A percentile compares a stretch with the other conserved stretches of the same genome.
Evolutionary conservation across 2,888 invertebrate species (phyloP).

Genomic region (Mimachlamys varia): DNA sequence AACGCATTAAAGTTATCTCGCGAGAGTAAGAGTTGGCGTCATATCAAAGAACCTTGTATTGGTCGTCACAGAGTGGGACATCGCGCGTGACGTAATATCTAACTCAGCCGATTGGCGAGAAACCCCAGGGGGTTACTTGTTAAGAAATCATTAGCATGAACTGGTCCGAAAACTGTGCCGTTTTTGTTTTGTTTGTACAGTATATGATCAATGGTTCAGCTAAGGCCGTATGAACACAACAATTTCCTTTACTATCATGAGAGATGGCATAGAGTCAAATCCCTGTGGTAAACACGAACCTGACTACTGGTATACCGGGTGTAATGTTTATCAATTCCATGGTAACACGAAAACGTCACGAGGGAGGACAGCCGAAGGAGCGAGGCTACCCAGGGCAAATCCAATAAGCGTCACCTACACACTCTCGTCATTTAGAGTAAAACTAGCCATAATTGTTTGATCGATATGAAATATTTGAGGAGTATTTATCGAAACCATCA

Average conservation of each 20-base stretch:
- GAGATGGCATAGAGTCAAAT: background rate
- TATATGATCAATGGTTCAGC: background rate
- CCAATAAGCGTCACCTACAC: background rate
- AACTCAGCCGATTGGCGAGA: background rate
- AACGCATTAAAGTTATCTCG: background rate
- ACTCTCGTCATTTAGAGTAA: background rate
- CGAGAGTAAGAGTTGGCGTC: background rate
- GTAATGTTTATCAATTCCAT: background rate
- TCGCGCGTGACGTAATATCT: background rate
- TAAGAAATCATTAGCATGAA: background rate
- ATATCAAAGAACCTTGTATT: background rate
- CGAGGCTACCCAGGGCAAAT: background rate
- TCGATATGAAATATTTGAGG: background rate
- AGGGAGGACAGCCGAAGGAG: background rate
- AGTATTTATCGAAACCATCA: background rate
- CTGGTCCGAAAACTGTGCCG: background rate
- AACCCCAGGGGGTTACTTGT: background rate
- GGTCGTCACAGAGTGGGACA: background rate
- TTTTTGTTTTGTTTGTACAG: background rate
- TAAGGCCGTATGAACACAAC: background rate
- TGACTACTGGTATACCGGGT: too few relatives aligned
- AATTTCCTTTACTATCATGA: background rate
- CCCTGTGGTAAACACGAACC: background rate
- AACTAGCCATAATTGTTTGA: too few relatives aligned
- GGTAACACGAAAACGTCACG: background rate